phyloP scores from a whole-genome alignment of 2,113 vertebrate species.

The Laticauda colubrina region DNA sequence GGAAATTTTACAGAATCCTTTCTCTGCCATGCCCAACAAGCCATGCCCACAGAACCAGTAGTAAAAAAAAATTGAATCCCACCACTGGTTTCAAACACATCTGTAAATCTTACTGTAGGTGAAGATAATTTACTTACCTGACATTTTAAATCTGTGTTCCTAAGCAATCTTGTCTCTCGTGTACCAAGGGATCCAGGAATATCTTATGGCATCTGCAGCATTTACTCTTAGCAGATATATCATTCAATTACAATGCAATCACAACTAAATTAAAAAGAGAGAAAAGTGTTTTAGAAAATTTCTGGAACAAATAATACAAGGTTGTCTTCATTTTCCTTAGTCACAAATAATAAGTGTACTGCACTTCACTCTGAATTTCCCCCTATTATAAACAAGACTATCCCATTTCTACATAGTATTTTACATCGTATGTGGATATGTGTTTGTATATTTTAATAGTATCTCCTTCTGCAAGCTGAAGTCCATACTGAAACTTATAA shows the following conservation, averaged over 20 bases:
- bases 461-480: not conserved
- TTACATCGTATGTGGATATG: not conserved
- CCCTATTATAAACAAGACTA: not conserved
- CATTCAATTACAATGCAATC: not conserved
- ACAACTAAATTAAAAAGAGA: not conserved
- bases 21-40: no score
- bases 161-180: not conserved
- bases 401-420: not conserved
- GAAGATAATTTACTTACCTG: not conserved
- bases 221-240: not conserved
- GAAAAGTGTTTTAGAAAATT: not conserved
- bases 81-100: not conserved
- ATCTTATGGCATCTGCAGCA: not conserved
- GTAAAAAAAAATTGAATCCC: no score
- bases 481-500: not conserved
- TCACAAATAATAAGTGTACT: not conserved
- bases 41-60: no score
- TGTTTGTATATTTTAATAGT: not conserved
- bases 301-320: not conserved
- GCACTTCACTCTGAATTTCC: not conserved
- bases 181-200: not conserved
- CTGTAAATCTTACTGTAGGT: not conserved
- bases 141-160: not conserved
- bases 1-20: no score
- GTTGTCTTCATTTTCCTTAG: not conserved